phyloP scores from a whole-genome alignment of 2,797 vertebrate genomes.

The Pelodytes ibericus region DNA sequence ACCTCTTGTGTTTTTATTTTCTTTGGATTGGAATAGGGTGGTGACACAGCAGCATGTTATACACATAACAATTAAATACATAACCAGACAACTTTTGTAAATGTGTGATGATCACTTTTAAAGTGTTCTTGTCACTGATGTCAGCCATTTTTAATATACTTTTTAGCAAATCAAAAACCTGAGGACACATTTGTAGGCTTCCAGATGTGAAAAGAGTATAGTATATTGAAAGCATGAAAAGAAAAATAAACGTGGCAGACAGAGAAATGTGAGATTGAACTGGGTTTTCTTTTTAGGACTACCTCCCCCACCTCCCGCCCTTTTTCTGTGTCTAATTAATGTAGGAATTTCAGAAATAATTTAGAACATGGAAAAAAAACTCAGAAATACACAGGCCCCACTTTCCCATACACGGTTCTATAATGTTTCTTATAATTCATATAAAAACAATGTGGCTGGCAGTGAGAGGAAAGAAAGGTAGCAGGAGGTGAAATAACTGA shows the following conservation, averaged over 20 bases:
- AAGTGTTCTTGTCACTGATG: slow-evolving; percentile 39
- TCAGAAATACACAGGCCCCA: neutral
- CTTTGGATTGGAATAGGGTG: no score
- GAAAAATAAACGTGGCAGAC: slow-evolving; percentile 53
- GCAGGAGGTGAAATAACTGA: neutral
- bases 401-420: neutral
- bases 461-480: neutral
- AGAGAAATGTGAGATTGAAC: slow-evolving; percentile 39
- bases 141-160: slow-evolving; percentile 29
- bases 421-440: neutral
- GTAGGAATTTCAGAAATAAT: slow-evolving; percentile 36
- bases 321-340: slow-evolving; percentile 49
- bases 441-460: neutral
- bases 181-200: slow-evolving; percentile 43
- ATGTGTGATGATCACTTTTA: slow-evolving; percentile 40
- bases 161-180: slow-evolving; percentile 26
- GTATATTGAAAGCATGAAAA: slow-evolving; percentile 43
- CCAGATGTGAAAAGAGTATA: slow-evolving; percentile 49
- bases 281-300: slow-evolving; percentile 33
- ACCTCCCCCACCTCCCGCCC: neutral
- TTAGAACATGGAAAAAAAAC: neutral
- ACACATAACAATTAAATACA: no score
- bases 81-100: no score
- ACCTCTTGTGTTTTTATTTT: no score
- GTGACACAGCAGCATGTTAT: no score